Conservation (phyloP, 2,797 vertebrate species). For the Poeciliopsis infans region DNA sequence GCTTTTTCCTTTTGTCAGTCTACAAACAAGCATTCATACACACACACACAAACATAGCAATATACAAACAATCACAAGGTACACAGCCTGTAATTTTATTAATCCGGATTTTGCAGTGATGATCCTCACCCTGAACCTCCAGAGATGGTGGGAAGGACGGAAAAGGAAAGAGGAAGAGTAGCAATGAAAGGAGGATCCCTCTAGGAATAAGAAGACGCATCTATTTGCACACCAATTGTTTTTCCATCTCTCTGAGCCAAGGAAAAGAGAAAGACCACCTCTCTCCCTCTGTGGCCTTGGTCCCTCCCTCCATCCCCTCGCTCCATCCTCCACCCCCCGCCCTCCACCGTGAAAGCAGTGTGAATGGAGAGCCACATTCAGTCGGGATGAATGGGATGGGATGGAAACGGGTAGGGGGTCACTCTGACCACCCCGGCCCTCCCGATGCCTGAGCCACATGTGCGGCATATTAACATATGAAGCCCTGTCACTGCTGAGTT, state of each 20-base stretch:
- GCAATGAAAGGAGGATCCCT: slow-evolving; percentile 41
- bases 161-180: slow-evolving; percentile 19
- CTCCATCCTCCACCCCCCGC: slow-evolving; percentile 38
- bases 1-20: slow-evolving; percentile 73
- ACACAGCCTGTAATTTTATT: slow-evolving; percentile 51
- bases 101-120: slow-evolving; percentile 59
- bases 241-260: slow-evolving; percentile 76
- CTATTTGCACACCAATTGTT: slow-evolving; percentile 86
- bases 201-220: slow-evolving; percentile 74
- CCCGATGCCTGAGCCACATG: slow-evolving; percentile 74
- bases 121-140: slow-evolving; percentile 54
- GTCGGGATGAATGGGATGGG: slow-evolving; percentile 77
- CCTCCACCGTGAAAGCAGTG: slow-evolving; percentile 77
- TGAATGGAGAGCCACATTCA: slow-evolving; percentile 83
- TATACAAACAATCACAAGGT: slow-evolving; percentile 54
- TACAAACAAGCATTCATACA: slow-evolving; percentile 36
- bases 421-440: slow-evolving; percentile 74
- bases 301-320: slow-evolving; percentile 41
- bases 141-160: slow-evolving; percentile 44
- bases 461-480: slow-evolving; percentile 84
- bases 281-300: slow-evolving; percentile 73
- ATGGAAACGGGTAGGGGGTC: slow-evolving; percentile 78
- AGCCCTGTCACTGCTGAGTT: slow-evolving; percentile 75
- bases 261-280: slow-evolving; percentile 77
- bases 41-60: slow-evolving; percentile 8